Conservation (phyloP, 2,113 vertebrate species). For the Podocnemis expansa region DNA sequence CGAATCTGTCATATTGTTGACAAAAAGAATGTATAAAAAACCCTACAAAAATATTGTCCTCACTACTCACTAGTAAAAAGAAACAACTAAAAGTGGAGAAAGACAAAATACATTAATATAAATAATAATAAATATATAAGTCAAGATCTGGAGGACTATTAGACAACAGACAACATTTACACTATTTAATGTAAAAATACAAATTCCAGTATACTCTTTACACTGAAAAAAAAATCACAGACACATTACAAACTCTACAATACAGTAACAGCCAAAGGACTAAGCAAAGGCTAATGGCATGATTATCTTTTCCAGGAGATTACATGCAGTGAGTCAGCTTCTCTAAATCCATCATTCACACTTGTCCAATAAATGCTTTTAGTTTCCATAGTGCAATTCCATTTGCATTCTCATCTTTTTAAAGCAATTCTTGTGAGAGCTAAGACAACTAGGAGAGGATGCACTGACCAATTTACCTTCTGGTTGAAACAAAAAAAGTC, state of each 20-base stretch:
- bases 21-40: not conserved
- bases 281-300: conserved; percentile 26
- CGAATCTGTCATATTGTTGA: not conserved
- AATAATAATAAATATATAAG: not conserved
- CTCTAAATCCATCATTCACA: not conserved
- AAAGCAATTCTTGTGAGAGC: not conserved
- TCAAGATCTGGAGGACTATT: not conserved
- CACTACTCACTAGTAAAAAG: not conserved
- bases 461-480: not conserved
- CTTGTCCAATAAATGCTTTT: conserved; percentile 8
- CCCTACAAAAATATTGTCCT: not conserved
- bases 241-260: not conserved
- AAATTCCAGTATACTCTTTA: not conserved
- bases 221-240: not conserved
- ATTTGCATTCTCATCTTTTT: not conserved
- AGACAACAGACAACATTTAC: not conserved
- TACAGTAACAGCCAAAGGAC: not conserved
- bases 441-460: not conserved
- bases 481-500: not conserved
- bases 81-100: not conserved
- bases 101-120: not conserved
- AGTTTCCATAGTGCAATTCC: not conserved
- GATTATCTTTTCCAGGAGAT: conserved; percentile 37
- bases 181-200: not conserved
- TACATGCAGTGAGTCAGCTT: conserved; percentile 38